Evolutionary conservation across 2,113 vertebrate species (phyloP).

Genomic region (Gopherus flavomarginatus): DNA sequence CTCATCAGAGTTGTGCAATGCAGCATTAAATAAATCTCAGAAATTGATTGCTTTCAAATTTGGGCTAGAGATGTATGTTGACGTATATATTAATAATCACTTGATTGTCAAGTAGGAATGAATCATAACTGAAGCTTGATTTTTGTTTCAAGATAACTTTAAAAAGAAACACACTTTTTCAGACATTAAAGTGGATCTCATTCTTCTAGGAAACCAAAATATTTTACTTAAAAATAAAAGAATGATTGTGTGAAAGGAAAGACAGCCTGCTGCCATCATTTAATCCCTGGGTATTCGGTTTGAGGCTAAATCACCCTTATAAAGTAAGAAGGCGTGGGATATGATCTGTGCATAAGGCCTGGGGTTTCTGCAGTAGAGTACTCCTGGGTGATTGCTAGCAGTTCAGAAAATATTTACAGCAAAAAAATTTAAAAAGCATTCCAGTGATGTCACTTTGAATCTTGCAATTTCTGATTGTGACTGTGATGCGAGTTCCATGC

Average conservation of each 20-base stretch:
- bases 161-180: not conserved
- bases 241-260: not conserved
- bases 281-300: not conserved
- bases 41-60: constrained; percentile 71
- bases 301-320: accelerated
- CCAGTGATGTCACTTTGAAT: not conserved
- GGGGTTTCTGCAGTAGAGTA: not conserved
- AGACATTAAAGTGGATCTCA: not conserved
- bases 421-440: not conserved
- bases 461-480: not conserved
- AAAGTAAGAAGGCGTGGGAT: not conserved
- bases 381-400: not conserved
- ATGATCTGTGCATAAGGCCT: not conserved
- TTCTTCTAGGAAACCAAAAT: not conserved
- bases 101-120: constrained; percentile 74
- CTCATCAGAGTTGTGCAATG: constrained; percentile 58
- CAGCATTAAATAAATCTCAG: constrained; percentile 61
- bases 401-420: not conserved
- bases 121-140: constrained; percentile 56
- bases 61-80: constrained; percentile 28
- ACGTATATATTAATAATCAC: constrained; percentile 66
- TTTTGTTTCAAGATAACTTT: not conserved
- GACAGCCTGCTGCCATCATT: accelerated
- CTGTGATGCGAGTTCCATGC: not conserved
- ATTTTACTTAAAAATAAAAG: not conserved